Conservation (phyloP, 2,113 vertebrate species). For the Odocoileus virginianus region DNA sequence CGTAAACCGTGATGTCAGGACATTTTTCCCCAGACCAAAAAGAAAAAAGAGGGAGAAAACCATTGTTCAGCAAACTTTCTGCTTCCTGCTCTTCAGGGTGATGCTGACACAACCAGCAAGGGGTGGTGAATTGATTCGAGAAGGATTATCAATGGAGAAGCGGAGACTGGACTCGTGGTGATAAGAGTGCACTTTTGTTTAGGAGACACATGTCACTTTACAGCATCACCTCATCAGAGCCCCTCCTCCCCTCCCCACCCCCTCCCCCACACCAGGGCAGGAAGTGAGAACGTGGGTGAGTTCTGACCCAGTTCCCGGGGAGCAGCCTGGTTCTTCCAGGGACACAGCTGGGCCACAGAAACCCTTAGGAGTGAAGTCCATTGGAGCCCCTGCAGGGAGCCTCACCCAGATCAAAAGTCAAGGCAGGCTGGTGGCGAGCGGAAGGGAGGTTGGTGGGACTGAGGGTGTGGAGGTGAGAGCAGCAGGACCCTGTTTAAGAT, state of each 20-base stretch:
- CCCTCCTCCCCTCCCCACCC: background rate
- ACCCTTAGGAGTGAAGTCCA: background rate
- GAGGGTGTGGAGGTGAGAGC: background rate
- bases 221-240: fast-evolving
- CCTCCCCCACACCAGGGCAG: fast-evolving
- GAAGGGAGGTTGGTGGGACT: background rate
- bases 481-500: background rate
- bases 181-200: background rate
- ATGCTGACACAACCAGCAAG: fast-evolving
- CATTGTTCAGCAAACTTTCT: background rate
- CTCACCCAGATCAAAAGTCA: background rate
- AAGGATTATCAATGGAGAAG: fast-evolving
- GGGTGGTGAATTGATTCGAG: background rate
- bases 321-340: fast-evolving
- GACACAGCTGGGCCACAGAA: background rate
- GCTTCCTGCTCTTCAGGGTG: background rate
- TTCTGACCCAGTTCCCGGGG: no score
- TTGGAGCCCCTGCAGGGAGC: background rate
- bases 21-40: background rate
- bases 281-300: fast-evolving
- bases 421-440: background rate
- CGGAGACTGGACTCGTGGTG: fast-evolving
- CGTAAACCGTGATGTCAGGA: background rate
- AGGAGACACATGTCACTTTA: fast-evolving
- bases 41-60: background rate